Evolutionary conservation across 2,888 invertebrate genomes (phyloP), one percentile per base, ranked within the genome.

Genomic region (Noctua janthe): DNA sequence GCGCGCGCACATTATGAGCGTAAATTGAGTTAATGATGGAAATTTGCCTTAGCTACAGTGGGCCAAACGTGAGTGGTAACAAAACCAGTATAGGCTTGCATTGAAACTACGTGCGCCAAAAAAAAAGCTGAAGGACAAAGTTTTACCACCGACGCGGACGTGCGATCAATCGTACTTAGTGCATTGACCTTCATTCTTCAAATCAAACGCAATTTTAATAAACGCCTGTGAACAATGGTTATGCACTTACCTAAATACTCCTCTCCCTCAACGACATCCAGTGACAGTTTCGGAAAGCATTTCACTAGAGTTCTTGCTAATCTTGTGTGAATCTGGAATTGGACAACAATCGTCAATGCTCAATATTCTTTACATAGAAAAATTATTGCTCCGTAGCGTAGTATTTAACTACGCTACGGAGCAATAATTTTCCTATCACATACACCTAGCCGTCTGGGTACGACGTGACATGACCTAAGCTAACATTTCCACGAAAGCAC

Each of bases 221-320:
- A 5, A 66, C 20, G 64, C 64, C 20, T 66, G 20, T 4, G 11
- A 39, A 39, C 1, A 66, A 35, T 66, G 1, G 39, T 11, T 10
- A 69, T 43, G 5, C 23, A 77, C 88, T 91, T 94, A 98, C 99
- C 99, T 92, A 99, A 97, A 96, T 99, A 99, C 96, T 99, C 99
- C 94, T 99, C 99, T 0, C 99, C 99, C 96, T 99, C 99, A 78
- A 99, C 99, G 6, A 99, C 98, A 95, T 99, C 99, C 81, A 99
- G 97, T 0, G 99, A 98, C 83, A 99, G 95, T 91, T 98, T 98
- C 0, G 99, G 99, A 93, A 99, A 99, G 92, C 99, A 98, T 93
- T 99, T 98, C 39, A 99, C 97, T 80, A 99, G 96, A 8, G 99
- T 98, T 87, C 99, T 98, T 0, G 99, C 99, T 78, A 99, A 97